Percentiles rank a stretch among this genome's conserved stretches.
Evolutionary conservation across 2,888 invertebrate species (phyloP).

Genomic region (Strigamia transsilvanica): DNA sequence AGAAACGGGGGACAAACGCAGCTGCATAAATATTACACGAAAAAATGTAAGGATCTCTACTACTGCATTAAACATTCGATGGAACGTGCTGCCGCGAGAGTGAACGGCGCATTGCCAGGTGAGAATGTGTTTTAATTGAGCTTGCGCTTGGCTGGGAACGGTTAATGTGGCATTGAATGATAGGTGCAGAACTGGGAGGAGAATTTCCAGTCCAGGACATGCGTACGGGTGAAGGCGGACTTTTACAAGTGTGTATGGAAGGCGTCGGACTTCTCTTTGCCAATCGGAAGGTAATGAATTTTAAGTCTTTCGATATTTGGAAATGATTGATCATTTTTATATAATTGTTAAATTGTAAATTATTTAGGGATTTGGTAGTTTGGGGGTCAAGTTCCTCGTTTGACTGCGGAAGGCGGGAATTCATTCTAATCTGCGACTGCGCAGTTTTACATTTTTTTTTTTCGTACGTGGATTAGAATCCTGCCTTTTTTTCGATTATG

Average conservation of each 20-base stretch:
- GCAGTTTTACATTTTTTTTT: neutral
- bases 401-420: conserved; percentile 18
- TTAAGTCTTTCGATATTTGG: too few relatives aligned
- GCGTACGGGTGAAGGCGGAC: conserved; percentile 94
- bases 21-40: conserved; percentile 97
- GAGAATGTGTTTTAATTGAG: conserved; percentile 50
- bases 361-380: neutral
- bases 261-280: conserved; percentile 98
- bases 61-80: conserved; percentile 99
- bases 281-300: conserved; percentile 90
- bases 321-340: too few relatives aligned
- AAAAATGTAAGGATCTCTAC: conserved; percentile 98
- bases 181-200: conserved; percentile 70
- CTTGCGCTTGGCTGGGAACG: conserved; percentile 38
- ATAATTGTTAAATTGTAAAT: conserved; percentile 50
- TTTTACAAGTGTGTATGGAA: conserved; percentile 97
- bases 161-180: conserved; percentile 19
- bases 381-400: conserved; percentile 35
- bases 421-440: neutral
- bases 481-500: neutral
- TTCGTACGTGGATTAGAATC: neutral
- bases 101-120: conserved; percentile 68
- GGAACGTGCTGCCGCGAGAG: conserved; percentile 80
- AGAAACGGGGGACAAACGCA: conserved; percentile 93
- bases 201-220: conserved; percentile 99